Conservation (phyloP, 23 tunicate species). For the Styela plicata region DNA sequence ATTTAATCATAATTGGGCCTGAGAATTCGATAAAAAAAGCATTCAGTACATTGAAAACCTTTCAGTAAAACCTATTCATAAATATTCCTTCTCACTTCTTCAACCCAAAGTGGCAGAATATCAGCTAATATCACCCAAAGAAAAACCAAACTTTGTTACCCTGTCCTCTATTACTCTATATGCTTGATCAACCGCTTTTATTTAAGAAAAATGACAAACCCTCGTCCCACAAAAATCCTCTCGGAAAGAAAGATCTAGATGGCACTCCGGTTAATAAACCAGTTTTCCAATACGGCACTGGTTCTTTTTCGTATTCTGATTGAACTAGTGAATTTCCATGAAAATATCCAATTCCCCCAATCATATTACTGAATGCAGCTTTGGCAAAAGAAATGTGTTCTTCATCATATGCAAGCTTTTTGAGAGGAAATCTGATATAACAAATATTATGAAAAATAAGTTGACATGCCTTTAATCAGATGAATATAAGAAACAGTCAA, state of each 20-base stretch:
- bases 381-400: constrained; percentile 81
- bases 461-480: too few species aligned
- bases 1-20: too few species aligned
- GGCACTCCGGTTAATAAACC: constrained; percentile 91
- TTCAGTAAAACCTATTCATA: too few species aligned
- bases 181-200: too few species aligned
- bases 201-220: constrained; percentile 31
- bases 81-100: too few species aligned
- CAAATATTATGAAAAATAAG: too few species aligned
- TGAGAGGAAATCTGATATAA: constrained; percentile 71
- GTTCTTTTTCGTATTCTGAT: constrained; percentile 40
- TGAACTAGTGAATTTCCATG: constrained; percentile 92
- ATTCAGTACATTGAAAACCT: too few species aligned
- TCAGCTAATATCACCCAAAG: too few species aligned
- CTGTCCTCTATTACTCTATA: not conserved
- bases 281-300: constrained; percentile 72
- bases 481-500: too few species aligned
- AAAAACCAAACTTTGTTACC: too few species aligned
- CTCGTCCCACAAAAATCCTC: constrained; percentile 99
- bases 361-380: constrained; percentile 93
- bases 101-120: too few species aligned
- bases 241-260: constrained; percentile 95
- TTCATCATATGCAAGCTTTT: constrained; percentile 44
- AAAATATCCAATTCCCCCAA: constrained; percentile 96
- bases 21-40: too few species aligned